Evolutionary conservation across 2,888 invertebrate species (phyloP), one percentile per base, ranked within the genome.

Genomic region (Pollenia angustigena): DNA sequence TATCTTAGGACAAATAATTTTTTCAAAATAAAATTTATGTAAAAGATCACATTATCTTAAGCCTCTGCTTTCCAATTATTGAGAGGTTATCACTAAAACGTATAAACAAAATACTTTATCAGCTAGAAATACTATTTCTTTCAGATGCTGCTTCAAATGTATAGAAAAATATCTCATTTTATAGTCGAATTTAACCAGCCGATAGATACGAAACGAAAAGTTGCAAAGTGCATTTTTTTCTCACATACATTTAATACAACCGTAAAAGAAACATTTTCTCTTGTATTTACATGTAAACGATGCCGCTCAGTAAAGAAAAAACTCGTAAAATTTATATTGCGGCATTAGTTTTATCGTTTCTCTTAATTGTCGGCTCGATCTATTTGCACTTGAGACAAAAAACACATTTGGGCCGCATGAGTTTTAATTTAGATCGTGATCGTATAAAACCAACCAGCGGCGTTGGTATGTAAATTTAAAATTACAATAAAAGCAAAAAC

Each of bases 301-400:
- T 72, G 82, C 81, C 69, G 16, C 85, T 84, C 9, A 82, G 42
- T 14, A 87, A 83, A 52, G 84, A 85, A 52, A 58, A 80, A 52
- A 87, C 76, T 75, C 88, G 87, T 75, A 85, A 85, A 16, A 72
- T 92, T 42, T 89, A 88, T 69, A 79, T 88, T 60, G 83, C 79
- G 16, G 90, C 89, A 66, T 81, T 91, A 80, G 62, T 90, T 54
- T 16, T 90, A 18, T 89, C 91, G 6, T 87, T 92, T 54, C 18
- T 91, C 62, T 89, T 92, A 40, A 88, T 91, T 76, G 75, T 88
- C 18, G 90, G 89, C 16, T 90, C 91, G 40, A 91, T 92, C 68
- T 90, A 89, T 86, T 82, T 91, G 88, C 92, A 92, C 78, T 68
- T 90, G 46, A 83, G 42, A 42, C 91, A 91, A 64, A 90, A 90